phyloP scores from a whole-genome alignment of 2,888 invertebrate genomes.

The Siphonodentalium dalli region DNA sequence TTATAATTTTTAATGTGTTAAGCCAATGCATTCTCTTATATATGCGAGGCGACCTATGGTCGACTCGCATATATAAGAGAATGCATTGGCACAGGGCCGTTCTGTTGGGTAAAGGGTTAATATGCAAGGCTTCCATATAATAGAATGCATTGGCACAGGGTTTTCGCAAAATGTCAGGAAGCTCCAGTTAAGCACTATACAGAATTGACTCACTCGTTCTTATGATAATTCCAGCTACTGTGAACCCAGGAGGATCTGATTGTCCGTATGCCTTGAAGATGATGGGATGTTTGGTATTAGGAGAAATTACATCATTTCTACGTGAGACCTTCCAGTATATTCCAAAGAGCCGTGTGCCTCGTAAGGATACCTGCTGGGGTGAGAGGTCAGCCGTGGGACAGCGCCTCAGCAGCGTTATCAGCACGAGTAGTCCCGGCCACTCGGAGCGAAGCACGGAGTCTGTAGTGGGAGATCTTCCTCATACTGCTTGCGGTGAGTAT shows the following conservation, averaged over 20 bases:
- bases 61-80: no score
- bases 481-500: conserved; percentile 39
- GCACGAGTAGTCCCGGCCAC: conserved; percentile 95
- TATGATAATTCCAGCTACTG: conserved; percentile 55
- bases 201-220: no score
- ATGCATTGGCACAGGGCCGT: no score
- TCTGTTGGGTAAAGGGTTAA: no score
- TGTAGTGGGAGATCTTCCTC: conserved; percentile 50
- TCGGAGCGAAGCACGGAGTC: conserved; percentile 62
- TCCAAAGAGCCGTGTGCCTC: conserved; percentile 63
- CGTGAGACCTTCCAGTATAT: conserved; percentile 89
- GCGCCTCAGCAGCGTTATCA: conserved; percentile 93
- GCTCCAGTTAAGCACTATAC: no score
- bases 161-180: no score
- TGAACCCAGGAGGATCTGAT: conserved; percentile 58
- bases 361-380: conserved; percentile 56
- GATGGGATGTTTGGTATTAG: conserved; percentile 90
- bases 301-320: conserved; percentile 96
- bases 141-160: no score
- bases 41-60: no score
- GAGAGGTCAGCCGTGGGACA: conserved; percentile 67
- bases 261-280: conserved; percentile 81
- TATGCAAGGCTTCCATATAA: no score
- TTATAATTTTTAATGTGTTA: no score
- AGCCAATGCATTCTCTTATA: no score